Evolutionary conservation across 2,113 vertebrate genomes (phyloP).

Genomic region (Engraulis encrasicolus): DNA sequence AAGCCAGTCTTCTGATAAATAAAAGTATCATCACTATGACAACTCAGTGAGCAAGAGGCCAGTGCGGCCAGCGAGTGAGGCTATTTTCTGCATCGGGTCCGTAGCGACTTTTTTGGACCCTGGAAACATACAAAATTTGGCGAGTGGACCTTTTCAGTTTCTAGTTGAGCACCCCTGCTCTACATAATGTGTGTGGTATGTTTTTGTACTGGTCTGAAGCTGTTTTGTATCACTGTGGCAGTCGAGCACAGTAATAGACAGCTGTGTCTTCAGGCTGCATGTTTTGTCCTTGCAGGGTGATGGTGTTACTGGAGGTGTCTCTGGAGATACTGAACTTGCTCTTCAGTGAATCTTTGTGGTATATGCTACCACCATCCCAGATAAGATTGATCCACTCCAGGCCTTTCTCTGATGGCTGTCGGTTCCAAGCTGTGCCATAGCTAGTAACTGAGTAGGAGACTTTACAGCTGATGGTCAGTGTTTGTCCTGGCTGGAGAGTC

Average conservation of each 20-base stretch:
- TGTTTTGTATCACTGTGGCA: too few relatives aligned
- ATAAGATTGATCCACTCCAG: constrained; percentile 50
- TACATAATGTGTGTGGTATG: too few relatives aligned
- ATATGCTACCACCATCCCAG: not conserved
- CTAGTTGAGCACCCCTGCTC: too few relatives aligned
- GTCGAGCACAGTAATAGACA: not conserved
- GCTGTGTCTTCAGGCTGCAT: not conserved
- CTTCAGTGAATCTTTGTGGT: constrained; percentile 22
- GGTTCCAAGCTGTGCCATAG: constrained; percentile 45
- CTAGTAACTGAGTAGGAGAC: constrained; percentile 29
- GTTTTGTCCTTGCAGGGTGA: not conserved
- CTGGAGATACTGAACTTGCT: constrained; percentile 35
- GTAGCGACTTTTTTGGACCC: too few relatives aligned
- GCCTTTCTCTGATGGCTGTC: constrained; percentile 53
- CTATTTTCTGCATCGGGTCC: too few relatives aligned
- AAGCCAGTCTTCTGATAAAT: too few relatives aligned
- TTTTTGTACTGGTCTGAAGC: too few relatives aligned
- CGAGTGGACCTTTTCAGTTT: too few relatives aligned
- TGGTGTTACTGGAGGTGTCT: not conserved
- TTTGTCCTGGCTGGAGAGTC: constrained; percentile 30
- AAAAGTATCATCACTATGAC: too few relatives aligned
- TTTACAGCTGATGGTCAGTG: constrained; percentile 39
- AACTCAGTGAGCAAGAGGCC: too few relatives aligned
- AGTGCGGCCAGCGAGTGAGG: too few relatives aligned
- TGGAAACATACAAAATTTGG: too few relatives aligned